A percentile compares a stretch with the other conserved stretches of the same genome.
These are phyloP conservation scores for Prunella strophiata DNA, from an alignment of 2,797 vertebrate genomes.

Conservation along the genomic window DNA sequence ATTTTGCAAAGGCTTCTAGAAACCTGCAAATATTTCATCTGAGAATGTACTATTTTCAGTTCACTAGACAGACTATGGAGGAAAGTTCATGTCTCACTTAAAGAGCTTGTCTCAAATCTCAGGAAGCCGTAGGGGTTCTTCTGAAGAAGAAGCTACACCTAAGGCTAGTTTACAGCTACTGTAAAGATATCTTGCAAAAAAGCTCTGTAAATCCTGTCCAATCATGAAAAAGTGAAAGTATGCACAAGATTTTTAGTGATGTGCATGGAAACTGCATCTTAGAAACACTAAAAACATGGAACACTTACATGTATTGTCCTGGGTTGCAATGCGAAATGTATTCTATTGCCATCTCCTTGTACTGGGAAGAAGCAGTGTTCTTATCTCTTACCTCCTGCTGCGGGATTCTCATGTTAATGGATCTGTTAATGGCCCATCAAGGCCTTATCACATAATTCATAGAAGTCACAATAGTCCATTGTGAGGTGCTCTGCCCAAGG, in stretches of 20 bases:
- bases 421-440: too few relatives aligned
- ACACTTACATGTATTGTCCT: not conserved
- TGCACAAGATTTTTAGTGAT: not conserved
- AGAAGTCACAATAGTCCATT: too few relatives aligned
- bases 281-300: not conserved
- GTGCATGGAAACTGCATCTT: not conserved
- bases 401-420: too few relatives aligned
- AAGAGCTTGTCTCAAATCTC: not conserved
- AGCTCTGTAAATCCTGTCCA: not conserved
- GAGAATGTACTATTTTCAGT: not conserved
- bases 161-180: not conserved
- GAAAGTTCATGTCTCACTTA: not conserved
- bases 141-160: not conserved
- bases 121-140: not conserved
- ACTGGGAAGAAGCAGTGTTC: too few relatives aligned
- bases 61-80: not conserved
- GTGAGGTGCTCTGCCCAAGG: too few relatives aligned
- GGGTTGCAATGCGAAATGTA: too few relatives aligned
- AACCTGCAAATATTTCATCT: not conserved
- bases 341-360: too few relatives aligned
- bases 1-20: not conserved
- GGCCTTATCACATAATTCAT: too few relatives aligned
- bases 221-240: not conserved
- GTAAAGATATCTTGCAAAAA: not conserved
- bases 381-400: too few relatives aligned